Evolutionary conservation across 2,888 invertebrate species (phyloP), one percentile per base, ranked within the genome.

Genomic region (Allygus modestus): DNA sequence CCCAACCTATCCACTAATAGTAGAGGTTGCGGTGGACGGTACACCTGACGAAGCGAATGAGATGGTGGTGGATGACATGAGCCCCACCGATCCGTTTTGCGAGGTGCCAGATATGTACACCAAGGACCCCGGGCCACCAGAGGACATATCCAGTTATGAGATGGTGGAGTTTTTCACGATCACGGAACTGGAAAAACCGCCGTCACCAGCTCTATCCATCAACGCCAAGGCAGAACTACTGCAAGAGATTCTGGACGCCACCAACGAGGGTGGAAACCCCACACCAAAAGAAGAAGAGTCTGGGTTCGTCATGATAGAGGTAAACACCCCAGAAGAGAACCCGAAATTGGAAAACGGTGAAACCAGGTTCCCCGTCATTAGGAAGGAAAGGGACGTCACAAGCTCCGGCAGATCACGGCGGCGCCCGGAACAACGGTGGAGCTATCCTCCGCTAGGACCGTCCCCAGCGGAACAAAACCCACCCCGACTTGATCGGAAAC

Each of bases 391-490:
- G 15, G 17, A 51, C 51, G 1, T 15, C n/a, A 9, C 41, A 12
- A 9, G 7, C 17, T n/a, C 15, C 9, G 17, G 15, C 5, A 11
- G 12, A 12, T 12, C 51, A n/a, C 7, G 17, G 15, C 17, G 15
- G 1, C 7, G 2, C 2, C 51, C 1, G n/a, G 2, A n/a, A 2
- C 7, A 11, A 51, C 51, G n/a, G 2, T 51, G 51, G 51, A 51
- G n/a, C 51, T 51, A 51, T 12, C 7, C 51, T n/a, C 51, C 51
- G 2, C 5, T 4, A 4, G 15, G n/a, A n/a, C n/a, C n/a, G n/a
- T n/a, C n/a, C n/a, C n/a, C n/a, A n/a, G n/a, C n/a, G 51, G 51
- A 51, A n/a, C 51, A 51, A 51, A n/a, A 51, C 51, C 51, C 15
- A 11, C 15, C 2, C 2, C 1, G 9, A 51, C 5, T 2, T 12